A percentile compares a stretch with the other conserved stretches of the same genome.
These are phyloP conservation scores for Linyphia triangularis DNA, from an alignment of 2,888 invertebrate genomes.

Conservation along the genomic window DNA sequence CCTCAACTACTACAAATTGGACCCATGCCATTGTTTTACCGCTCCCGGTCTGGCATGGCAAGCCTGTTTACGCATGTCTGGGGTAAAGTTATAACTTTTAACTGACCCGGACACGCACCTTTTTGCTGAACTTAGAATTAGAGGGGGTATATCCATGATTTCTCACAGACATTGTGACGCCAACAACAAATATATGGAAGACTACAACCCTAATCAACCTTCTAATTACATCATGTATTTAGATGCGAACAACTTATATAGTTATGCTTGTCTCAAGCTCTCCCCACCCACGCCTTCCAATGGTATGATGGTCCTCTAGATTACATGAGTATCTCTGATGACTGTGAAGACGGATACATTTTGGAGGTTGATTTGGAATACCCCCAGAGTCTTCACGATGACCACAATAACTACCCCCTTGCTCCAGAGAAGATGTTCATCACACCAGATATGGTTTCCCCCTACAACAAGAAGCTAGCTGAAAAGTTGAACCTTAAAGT, in stretches of 20 bases:
- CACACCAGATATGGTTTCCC: no score
- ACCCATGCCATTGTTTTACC: no score
- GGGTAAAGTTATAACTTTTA: no score
- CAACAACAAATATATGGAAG: slow-evolving; percentile 72
- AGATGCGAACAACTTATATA: slow-evolving; percentile 55
- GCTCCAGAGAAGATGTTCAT: no score
- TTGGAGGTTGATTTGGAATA: neutral
- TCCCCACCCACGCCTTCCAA: slow-evolving; percentile 33
- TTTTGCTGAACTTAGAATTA: slow-evolving; percentile 54
- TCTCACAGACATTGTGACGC: slow-evolving; percentile 73
- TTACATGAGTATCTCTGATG: neutral
- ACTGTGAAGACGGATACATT: neutral
- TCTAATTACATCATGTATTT: slow-evolving; percentile 46
- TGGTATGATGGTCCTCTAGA: neutral
- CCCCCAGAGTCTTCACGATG: neutral
- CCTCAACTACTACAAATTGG: neutral
- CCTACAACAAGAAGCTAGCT: no score
- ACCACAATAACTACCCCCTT: neutral
- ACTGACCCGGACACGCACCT: slow-evolving; percentile 72
- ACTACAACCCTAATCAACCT: neutral
- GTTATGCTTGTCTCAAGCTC: slow-evolving; percentile 6
- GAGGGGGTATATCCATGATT: slow-evolving; percentile 64
- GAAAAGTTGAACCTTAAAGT: no score
- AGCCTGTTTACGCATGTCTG: no score
- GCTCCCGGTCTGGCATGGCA: no score